Conservation (phyloP, 2,797 vertebrate species). For the Cossypha dichroa region DNA sequence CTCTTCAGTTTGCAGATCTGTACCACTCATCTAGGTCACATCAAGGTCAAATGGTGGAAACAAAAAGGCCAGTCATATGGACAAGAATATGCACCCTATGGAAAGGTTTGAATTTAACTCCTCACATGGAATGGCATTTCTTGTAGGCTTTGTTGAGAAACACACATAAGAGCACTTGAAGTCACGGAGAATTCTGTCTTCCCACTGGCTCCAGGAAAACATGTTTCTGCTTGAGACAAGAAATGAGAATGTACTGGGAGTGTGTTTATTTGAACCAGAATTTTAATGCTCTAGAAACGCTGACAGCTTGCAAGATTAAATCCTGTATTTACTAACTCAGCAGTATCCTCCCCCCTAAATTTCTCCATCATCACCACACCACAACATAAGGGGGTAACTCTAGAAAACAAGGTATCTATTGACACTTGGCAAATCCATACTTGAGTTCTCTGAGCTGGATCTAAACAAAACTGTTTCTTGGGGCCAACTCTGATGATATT, state of each 20-base stretch:
- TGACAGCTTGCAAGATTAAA: constrained; percentile 29
- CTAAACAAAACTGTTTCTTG: background rate
- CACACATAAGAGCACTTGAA: background rate
- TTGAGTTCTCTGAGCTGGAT: background rate
- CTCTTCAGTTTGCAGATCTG: background rate
- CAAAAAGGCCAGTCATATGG: background rate
- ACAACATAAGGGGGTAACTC: background rate
- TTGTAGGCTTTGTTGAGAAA: background rate
- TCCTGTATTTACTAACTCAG: constrained; percentile 19
- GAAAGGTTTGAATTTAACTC: background rate
- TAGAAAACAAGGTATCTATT: background rate
- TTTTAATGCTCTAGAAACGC: constrained; percentile 4
- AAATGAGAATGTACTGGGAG: background rate
- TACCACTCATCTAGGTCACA: background rate
- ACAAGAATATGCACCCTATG: background rate
- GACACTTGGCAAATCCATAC: background rate
- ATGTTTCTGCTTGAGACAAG: background rate
- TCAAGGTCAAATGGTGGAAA: background rate
- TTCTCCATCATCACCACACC: background rate
- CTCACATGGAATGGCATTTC: background rate
- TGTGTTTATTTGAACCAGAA: constrained; percentile 29
- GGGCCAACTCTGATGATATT: background rate
- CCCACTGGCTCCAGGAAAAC: background rate
- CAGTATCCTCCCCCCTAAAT: background rate
- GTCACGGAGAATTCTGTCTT: background rate